Base-by-base conservation (phyloP, 1,140 invertebrate species). In the Monochamus saltuarius region DNA sequence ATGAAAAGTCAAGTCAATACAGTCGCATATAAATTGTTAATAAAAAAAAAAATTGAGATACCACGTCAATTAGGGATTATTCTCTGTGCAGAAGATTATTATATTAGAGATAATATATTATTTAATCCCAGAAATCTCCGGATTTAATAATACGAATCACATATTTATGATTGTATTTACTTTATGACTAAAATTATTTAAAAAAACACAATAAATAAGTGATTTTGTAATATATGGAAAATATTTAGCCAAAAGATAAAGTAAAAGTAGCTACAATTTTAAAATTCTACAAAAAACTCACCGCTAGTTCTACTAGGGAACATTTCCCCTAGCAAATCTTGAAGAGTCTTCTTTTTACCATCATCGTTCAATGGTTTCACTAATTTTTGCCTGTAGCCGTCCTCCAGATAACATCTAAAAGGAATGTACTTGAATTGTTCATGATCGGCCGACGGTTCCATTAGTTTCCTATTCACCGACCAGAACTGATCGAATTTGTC, bases 401-500 rank as follows among this genome's bases (percentile, higher is more conserved):
- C 89, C 71, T 86, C 87, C n/a, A 82, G 80, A 75, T 98, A 96
- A 74, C 93, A 87, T 68, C 92, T 86, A 71, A 95, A 90, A 55
- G 95, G 95, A 84, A 98, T 94, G 76, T 93, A 86, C 78, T 92
- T 94, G 74, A 98, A 98, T 29, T 85, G 83, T 65, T 95, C 90
- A 75, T 83, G 84, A 29, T 89, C 86, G 38, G 77, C 78, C 52
- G 80, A 80, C 7, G 86, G 82, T 77, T 97, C 94, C 96, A 99
- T 99, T 47, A 99, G 78, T 73, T 92, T 89, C 66, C 92, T 85
- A 76, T 99, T 99, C 9, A 99, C 89, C 6, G 92, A 88, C 97
- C 97, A 99, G 78, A 99, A 99, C 77, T 98, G 95, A 78, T 99
- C 96, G 81, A 99, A 99, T 81, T 97, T 98, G 75, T 98, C 92